Percentiles rank a stretch among this genome's conserved stretches.
Evolutionary conservation across 2,888 invertebrate genomes (phyloP).

Genomic region (Phymatocera aterrima): DNA sequence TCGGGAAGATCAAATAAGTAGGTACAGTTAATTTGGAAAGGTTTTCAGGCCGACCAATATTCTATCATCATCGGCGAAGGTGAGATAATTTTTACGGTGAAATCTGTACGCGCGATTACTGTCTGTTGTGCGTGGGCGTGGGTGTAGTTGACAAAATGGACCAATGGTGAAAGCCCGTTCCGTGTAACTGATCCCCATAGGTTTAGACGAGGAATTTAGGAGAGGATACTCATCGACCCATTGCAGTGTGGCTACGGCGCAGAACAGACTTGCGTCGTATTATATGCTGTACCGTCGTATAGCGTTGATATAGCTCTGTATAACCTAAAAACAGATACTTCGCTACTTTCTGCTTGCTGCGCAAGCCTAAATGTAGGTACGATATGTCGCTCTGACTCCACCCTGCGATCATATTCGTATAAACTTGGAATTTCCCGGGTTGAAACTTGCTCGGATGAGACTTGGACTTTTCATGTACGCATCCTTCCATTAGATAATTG

Average conservation of each 20-base stretch:
- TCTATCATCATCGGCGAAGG: background rate
- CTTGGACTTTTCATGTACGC: no score
- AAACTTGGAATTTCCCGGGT: no score
- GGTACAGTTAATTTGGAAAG: no score
- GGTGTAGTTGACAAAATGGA: slow-evolving; percentile 73
- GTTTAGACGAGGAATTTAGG: slow-evolving; percentile 59
- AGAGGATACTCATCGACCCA: slow-evolving; percentile 26
- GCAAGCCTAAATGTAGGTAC: background rate
- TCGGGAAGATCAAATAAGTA: no score
- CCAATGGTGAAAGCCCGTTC: slow-evolving; percentile 66
- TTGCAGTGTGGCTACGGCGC: background rate
- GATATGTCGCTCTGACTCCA: slow-evolving; percentile 1
- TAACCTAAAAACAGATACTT: no score
- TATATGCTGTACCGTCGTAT: background rate
- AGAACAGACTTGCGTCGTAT: background rate
- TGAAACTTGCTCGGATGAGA: no score
- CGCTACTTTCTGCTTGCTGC: background rate
- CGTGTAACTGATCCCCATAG: slow-evolving; percentile 73
- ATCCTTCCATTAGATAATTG: no score
- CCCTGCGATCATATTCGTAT: background rate
- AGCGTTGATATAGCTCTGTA: background rate
- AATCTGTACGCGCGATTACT: background rate
- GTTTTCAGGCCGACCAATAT: no score
- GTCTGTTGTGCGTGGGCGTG: slow-evolving; percentile 66
- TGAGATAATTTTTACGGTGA: no score